Percentiles rank a stretch among this genome's conserved stretches.
Evolutionary conservation across 92 coral and sea anemone genomes (phyloP).

Genomic region (Porites evermanni): DNA sequence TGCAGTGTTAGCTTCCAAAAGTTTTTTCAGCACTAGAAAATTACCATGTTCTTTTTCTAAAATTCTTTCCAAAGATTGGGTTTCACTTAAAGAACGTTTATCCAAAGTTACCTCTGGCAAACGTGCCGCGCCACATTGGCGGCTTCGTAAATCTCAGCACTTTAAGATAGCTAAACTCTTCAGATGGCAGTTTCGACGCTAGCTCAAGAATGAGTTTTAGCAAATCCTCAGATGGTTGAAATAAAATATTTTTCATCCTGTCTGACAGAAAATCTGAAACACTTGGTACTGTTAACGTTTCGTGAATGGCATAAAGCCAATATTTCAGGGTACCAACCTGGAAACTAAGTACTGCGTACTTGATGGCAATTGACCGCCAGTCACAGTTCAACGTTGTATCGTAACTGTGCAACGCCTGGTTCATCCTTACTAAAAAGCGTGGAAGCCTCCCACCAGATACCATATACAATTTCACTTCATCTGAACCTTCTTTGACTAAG

Average conservation of each 20-base stretch:
- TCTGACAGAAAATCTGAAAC: conserved; percentile 49
- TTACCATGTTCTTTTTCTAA: too few relatives aligned
- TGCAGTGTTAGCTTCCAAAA: too few relatives aligned
- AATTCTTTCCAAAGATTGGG: too few relatives aligned
- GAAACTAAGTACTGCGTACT: conserved; percentile 47
- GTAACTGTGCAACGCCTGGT: conserved; percentile 6
- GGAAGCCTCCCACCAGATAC: neutral
- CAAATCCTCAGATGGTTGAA: conserved; percentile 45
- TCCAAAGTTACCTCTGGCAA: conserved; percentile 29
- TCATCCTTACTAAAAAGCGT: conserved; percentile 14
- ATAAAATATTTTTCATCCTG: conserved; percentile 25
- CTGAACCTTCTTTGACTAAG: neutral
- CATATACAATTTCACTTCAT: conserved; percentile 4
- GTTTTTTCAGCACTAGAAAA: too few relatives aligned
- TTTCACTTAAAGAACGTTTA: neutral
- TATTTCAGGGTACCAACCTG: conserved; percentile 34
- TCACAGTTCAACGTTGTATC: conserved; percentile 40
- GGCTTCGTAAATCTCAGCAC: conserved; percentile 41
- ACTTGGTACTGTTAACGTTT: conserved; percentile 42
- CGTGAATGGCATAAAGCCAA: conserved; percentile 36
- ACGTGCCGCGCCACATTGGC: conserved; percentile 28
- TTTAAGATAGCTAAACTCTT: conserved; percentile 27
- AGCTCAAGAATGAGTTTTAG: conserved; percentile 30
- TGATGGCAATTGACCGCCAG: conserved; percentile 41
- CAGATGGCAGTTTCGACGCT: conserved; percentile 6